A percentile compares a stretch with the other conserved stretches of the same genome.
Conservation (phyloP, 1,140 invertebrate species). For the Whitmania pigra region DNA sequence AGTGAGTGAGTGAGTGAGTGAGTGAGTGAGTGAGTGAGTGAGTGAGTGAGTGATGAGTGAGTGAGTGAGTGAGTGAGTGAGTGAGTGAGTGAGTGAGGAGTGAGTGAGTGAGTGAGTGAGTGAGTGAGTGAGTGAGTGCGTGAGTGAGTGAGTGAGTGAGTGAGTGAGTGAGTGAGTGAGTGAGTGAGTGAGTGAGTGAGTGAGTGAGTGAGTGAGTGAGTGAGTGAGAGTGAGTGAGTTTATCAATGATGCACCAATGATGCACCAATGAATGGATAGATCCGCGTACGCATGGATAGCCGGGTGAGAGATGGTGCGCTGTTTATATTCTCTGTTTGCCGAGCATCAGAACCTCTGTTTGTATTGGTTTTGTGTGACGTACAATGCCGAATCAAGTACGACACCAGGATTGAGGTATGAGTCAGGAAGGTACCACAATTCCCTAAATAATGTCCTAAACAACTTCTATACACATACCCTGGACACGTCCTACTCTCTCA, state of each 20-base stretch:
- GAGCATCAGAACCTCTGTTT: background rate
- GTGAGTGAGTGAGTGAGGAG: conserved; percentile 19
- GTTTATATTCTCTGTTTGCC: conserved; percentile 13
- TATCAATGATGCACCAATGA: background rate
- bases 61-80: conserved; percentile 25
- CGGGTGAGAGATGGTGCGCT: background rate
- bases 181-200: conserved; percentile 17
- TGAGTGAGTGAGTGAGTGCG: too few species aligned
- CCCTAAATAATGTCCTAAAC: background rate
- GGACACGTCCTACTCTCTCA: too few species aligned
- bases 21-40: conserved; percentile 21
- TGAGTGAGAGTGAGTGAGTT: conserved; percentile 1
- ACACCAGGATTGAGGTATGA: background rate
- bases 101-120: conserved; percentile 14
- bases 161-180: conserved; percentile 19
- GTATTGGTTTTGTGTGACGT: conserved; percentile 1
- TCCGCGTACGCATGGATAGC: background rate
- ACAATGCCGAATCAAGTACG: background rate
- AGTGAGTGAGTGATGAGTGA: background rate
- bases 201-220: conserved; percentile 20
- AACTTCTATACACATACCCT: background rate
- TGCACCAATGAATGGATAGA: background rate
- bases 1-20: conserved; percentile 19
- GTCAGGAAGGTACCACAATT: background rate
- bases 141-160: too few species aligned